Evolutionary conservation across 2,888 invertebrate genomes (phyloP), one percentile per base, ranked within the genome.

Genomic region (Cataglyphis rosenhaueri): DNA sequence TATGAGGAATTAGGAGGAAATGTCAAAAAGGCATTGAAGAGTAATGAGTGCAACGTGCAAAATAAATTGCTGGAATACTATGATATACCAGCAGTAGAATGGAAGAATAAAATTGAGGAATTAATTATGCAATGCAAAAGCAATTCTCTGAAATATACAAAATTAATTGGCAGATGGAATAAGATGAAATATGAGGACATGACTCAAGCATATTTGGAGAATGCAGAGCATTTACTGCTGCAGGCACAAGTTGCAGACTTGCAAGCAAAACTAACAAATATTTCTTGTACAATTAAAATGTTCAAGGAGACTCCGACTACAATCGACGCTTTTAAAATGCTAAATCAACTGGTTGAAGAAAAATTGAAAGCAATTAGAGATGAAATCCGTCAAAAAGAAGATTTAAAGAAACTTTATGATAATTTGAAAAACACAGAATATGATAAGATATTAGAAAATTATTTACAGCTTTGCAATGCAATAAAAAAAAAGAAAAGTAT

Each of bases 221-320:
- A 94, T 85, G 90, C 94, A 18, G 88, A 91, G 41, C 85, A 88
- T 65, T 83, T 93, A 55, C 86, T 92, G 41, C 75, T 93, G 21
- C 88, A 92, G 84, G 87, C 92, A 38, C 87, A 92, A 88, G 92
- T 95, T 84, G 92, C 92, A 68, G 90, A 94, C 83, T 76, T 92
- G 2, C 93, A 94, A 89, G 92, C 93, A 25, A 93, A 93, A 73
- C 92, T 95, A 70, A 93, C 93, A 79, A 90, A 91, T 73, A 86
- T 95, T 61, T 92, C 93, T 71, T 93, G 94, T 41, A 91, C 93
- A 52, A 88, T 94, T n/a, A 94, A 93, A 84, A 94, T 95, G 92
- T 95, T 95, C 81, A 94, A 91, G 41, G 95, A 95, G 91, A 94
- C 94, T 4, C 92, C 93, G 32, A 86, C 88, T 64, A 95, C 95